These are phyloP conservation scores for Papilio polyxenes DNA, from an alignment of 1,140 invertebrate genomes.

Conservation along the genomic window DNA sequence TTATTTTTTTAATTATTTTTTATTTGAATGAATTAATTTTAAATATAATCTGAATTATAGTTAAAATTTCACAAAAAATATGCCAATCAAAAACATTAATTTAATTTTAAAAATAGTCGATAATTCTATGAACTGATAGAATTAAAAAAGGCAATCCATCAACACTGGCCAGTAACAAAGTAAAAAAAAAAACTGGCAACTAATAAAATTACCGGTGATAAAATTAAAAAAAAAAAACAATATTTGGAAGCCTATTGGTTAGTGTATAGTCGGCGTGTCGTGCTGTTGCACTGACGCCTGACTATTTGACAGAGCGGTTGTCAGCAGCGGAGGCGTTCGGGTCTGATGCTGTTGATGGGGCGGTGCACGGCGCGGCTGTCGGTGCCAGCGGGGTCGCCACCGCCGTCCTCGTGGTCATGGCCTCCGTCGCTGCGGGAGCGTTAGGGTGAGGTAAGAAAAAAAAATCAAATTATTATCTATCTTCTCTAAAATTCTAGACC, in stretches of 20 bases:
- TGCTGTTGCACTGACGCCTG: slow-evolving; percentile 51
- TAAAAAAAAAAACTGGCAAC: not conserved
- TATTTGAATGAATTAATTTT: too few relatives aligned
- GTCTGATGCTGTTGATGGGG: slow-evolving; percentile 46
- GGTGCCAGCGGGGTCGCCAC: slow-evolving; percentile 71
- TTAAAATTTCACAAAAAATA: not conserved
- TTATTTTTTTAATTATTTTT: too few relatives aligned
- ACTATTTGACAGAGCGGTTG: slow-evolving; percentile 66
- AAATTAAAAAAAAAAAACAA: slow-evolving; percentile 38
- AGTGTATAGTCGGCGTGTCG: slow-evolving; percentile 52
- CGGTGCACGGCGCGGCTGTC: slow-evolving; percentile 60
- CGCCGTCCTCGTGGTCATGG: slow-evolving; percentile 64
- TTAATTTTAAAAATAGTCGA: too few relatives aligned
- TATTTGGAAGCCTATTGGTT: slow-evolving; percentile 41
- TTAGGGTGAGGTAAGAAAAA: slow-evolving; percentile 73
- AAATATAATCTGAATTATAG: too few relatives aligned
- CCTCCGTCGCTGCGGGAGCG: slow-evolving; percentile 70
- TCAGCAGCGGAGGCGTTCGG: slow-evolving; percentile 70
- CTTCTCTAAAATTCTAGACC: too few relatives aligned
- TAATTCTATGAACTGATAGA: not conserved
- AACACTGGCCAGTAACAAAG: not conserved
- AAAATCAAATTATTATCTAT: too few relatives aligned
- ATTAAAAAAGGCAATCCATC: not conserved
- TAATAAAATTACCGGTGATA: slow-evolving; percentile 20
- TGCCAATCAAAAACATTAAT: not conserved